phyloP scores from a whole-genome alignment of 2,888 invertebrate genomes.

The Pecten maximus region DNA sequence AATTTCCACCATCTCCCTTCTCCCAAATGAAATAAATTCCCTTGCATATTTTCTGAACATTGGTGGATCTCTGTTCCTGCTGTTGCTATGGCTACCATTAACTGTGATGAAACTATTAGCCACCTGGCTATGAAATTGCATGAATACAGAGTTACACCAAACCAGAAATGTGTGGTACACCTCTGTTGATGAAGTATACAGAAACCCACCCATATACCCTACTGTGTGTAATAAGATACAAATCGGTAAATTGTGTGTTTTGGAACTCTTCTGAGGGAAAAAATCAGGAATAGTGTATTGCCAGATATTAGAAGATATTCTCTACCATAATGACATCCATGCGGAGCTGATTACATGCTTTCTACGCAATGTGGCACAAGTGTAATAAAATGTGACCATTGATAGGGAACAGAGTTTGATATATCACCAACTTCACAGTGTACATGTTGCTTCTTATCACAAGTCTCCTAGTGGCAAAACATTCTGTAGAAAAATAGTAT shows the following conservation, averaged over 20 bases:
- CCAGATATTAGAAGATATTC: neutral
- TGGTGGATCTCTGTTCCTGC: neutral
- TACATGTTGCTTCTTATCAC: neutral
- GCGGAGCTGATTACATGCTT: neutral
- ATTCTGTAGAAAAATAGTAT: neutral
- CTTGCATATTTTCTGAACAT: neutral
- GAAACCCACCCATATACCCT: neutral
- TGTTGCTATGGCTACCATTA: neutral
- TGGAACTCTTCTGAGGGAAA: neutral
- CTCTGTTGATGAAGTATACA: neutral
- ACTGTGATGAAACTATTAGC: neutral
- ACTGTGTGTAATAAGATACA: constrained; percentile 10
- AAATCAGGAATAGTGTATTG: neutral
- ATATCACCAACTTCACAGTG: neutral
- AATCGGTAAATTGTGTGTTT: neutral
- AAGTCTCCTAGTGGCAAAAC: neutral
- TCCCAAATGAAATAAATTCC: neutral
- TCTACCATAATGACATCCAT: neutral
- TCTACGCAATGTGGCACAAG: neutral
- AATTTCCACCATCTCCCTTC: neutral
- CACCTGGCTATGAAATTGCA: constrained; percentile 30
- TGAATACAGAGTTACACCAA: neutral
- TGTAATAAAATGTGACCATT: neutral
- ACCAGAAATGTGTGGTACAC: neutral
- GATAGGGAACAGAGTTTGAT: neutral